Percentiles rank a stretch among this genome's conserved stretches.
These are phyloP conservation scores for Netelia melanura DNA, from an alignment of 2,888 invertebrate genomes.

Conservation along the genomic window DNA sequence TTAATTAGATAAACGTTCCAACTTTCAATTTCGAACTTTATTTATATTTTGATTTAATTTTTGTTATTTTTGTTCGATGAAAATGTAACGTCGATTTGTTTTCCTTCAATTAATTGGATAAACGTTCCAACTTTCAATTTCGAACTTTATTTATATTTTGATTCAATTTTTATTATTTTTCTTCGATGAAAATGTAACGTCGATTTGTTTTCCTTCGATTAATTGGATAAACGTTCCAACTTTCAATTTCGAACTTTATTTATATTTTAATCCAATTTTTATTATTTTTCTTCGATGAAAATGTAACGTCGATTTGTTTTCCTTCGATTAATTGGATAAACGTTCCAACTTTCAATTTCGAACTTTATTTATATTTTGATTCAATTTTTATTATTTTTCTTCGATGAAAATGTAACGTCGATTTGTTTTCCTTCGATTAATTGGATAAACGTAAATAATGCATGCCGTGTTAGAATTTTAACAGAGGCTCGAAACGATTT, in stretches of 20 bases:
- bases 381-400: neutral
- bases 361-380: neutral
- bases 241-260: neutral
- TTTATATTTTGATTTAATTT: neutral
- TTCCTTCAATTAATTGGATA: too few relatives aligned
- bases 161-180: too few relatives aligned
- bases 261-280: neutral
- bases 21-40: neutral
- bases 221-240: too few relatives aligned
- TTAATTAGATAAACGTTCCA: neutral
- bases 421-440: constrained; percentile 16
- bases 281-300: neutral
- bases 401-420: neutral
- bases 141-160: neutral
- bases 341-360: neutral
- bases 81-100: too few relatives aligned
- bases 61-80: too few relatives aligned
- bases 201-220: too few relatives aligned
- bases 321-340: constrained; percentile 4
- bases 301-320: constrained; percentile 4
- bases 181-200: too few relatives aligned
- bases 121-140: neutral
- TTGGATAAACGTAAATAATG: constrained; percentile 29
- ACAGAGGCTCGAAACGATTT: constrained; percentile 41
- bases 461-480: constrained; percentile 46